Evolutionary conservation across 1,140 invertebrate genomes (phyloP), one percentile per base, ranked within the genome.

Genomic region (Leptinotarsa texana): DNA sequence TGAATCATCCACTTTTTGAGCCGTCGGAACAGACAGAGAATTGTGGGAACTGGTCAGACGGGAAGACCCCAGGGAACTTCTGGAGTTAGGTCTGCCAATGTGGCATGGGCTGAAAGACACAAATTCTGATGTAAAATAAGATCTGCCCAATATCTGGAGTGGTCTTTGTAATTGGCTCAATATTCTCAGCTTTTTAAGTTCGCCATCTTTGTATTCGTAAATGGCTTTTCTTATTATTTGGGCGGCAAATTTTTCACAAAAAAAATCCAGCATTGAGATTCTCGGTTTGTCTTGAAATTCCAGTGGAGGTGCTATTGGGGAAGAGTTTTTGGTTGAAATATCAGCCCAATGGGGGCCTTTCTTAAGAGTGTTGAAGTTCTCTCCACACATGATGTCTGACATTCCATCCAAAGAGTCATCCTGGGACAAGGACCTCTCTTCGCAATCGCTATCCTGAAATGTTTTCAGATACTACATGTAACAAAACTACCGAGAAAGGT

Each of bases 311-410:
- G 93, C 92, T 79, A 94, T 94, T 18, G 92, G 90, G 48, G 89
- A 88, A 68, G 80, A 78, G 65, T 82, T 81, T 72, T 78, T 79
- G 13, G 74, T 42, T 18, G 78, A 81, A 13, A 85, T 61, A 75
- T 89, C 88, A 11, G 83, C 85, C 87, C 88, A 89, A 63, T 87
- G 87, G 22, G 92, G 92, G 27, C 91, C 92, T 85, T 94, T 94
- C 80, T 94, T 94, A 72, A 94, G 86, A 8, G 93, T 94, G 82
- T 93, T 93, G 82, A 93, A 94, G 82, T 93, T 93, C 84, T 93
- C 92, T 33, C 91, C 90, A 79, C 91, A 92, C 88, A 93, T 93
- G 47, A 87, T 86, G 79, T 91, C 89, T 5, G 90, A 91, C 82
- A 90, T 91, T 72, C 87, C 88, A 86, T 90, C 90, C 77, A 91